These are phyloP conservation scores for Nephila pilipes DNA, from an alignment of 1,140 invertebrate genomes.

Conservation along the genomic window DNA sequence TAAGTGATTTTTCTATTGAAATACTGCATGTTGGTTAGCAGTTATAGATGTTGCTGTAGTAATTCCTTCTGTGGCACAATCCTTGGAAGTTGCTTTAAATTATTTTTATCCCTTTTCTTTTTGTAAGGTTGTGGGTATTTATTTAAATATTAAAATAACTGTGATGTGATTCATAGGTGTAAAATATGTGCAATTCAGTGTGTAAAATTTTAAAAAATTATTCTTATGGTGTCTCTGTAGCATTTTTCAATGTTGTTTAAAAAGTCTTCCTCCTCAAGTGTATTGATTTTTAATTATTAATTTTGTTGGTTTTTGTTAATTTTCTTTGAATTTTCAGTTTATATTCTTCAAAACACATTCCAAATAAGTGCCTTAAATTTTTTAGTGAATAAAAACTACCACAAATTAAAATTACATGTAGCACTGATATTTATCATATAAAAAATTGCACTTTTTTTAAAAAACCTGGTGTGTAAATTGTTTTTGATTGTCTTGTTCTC, in stretches of 20 bases:
- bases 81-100: slow-evolving; percentile 17
- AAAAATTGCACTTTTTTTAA: too few species aligned
- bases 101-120: background rate
- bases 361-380: slow-evolving; percentile 45
- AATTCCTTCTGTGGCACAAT: slow-evolving; percentile 14
- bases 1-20: slow-evolving; percentile 62
- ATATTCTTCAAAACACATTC: slow-evolving; percentile 38
- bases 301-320: background rate
- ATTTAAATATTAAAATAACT: slow-evolving; percentile 30
- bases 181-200: slow-evolving; percentile 36
- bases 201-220: background rate
- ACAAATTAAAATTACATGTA: too few species aligned
- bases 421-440: too few species aligned
- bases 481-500: too few species aligned
- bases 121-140: slow-evolving; percentile 1
- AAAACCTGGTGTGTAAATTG: too few species aligned
- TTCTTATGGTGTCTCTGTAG: background rate
- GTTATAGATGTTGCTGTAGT: slow-evolving; percentile 1
- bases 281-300: background rate
- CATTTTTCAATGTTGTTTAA: background rate
- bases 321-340: background rate
- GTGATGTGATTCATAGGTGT: slow-evolving; percentile 48
- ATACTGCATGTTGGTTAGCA: background rate
- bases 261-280: background rate
- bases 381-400: background rate